These are phyloP conservation scores for Oreortyx pictus DNA, from an alignment of 2,797 vertebrate genomes.

Conservation along the genomic window DNA sequence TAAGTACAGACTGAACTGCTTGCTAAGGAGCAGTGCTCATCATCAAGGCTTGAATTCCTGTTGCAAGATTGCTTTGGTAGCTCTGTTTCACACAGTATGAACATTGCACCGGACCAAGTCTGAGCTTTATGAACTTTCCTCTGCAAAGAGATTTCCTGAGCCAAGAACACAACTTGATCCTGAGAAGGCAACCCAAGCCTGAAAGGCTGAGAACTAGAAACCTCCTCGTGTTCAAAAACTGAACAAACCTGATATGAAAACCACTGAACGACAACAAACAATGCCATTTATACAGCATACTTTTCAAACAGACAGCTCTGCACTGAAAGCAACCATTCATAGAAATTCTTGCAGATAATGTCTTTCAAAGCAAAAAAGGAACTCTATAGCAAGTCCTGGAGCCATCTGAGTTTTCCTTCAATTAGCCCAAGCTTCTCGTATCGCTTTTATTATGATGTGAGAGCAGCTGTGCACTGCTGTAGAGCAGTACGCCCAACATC, in stretches of 20 bases:
- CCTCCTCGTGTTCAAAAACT: neutral
- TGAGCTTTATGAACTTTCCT: neutral
- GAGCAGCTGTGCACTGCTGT: neutral
- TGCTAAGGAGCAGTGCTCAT: neutral
- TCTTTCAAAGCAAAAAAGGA: neutral
- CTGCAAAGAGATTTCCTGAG: neutral
- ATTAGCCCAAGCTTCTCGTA: neutral
- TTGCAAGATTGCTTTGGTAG: neutral
- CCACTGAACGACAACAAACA: conserved; percentile 38
- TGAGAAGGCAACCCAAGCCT: neutral
- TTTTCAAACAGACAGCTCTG: neutral
- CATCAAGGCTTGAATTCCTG: neutral
- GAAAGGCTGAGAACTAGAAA: neutral
- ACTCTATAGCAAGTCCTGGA: neutral
- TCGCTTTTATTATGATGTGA: neutral
- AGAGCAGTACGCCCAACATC: neutral
- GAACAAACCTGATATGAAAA: conserved; percentile 31
- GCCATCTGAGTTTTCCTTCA: neutral
- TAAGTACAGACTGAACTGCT: neutral
- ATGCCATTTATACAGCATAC: neutral
- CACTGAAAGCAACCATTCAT: neutral
- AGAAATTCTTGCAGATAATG: neutral
- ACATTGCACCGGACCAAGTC: neutral
- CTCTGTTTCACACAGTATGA: neutral
- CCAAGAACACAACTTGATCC: neutral